Base-by-base conservation (phyloP, 1,140 invertebrate genomes). In the Himalopsyche phryganea region DNA sequence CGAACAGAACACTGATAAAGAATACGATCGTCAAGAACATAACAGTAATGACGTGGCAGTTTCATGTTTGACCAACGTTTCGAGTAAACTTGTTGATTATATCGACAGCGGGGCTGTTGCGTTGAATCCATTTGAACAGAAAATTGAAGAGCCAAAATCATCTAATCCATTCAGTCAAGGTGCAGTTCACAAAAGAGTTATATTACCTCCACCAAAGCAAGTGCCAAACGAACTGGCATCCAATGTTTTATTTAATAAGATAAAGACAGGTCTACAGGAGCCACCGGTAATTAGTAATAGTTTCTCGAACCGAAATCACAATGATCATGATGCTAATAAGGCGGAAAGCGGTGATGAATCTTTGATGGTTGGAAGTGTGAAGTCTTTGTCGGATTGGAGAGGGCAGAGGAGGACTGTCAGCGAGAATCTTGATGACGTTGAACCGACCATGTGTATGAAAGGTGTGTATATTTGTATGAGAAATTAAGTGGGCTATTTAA, bases 161-260 rank as follows among this genome's bases (percentile, higher is more conserved):
- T 53, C 15, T 32, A 47, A 55, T 23, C 53, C 44, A 6, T 47
- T 55, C 18, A 23, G 45, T 55, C 11, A 44, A 18, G 38, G 20
- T 40, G 40, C 40, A 7, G 28, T 5, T 7, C 18, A 51, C 14
- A 51, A 38, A 51, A 17, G 28, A 17, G 19, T 23, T 10, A 45
- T 15, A 7, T 47, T 41, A 14, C 36, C 44, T 47, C 23, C 41
- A 17, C 23, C 33, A 48, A 48, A 35, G n/a, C 36, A 55, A 32
- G 9, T 13, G 3, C 18, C 47, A 32, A 72, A 71, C 44, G 72
- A 74, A 47, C 55, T 74, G 48, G 68, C 71, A 1, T 70, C 65
- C 1, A 70, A 74, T 62, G 71, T 71, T 0, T 63, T 74, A 6
- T 74, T 74, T 20, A 73, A 71, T 35, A 74, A 73, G 55, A 70